These are phyloP conservation scores for Myripristis jacobus DNA, from an alignment of 2,797 vertebrate genomes.

Conservation along the genomic window DNA sequence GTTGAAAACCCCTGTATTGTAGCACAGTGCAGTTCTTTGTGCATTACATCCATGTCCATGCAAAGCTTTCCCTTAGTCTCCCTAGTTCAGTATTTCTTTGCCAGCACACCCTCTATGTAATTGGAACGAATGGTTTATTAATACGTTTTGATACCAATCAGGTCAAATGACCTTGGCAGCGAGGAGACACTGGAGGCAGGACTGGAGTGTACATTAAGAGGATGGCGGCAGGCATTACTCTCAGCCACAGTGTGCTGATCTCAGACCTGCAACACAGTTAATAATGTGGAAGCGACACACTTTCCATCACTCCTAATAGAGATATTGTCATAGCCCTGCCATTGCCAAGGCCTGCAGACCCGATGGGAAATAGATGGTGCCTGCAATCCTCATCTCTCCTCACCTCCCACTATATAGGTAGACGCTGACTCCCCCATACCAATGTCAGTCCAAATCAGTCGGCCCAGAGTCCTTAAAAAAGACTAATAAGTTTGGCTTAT, in stretches of 20 bases:
- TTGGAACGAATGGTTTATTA: slow-evolving; percentile 78
- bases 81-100: slow-evolving; percentile 46
- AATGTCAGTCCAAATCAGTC: slow-evolving; percentile 7
- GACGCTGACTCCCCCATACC: slow-evolving; percentile 17
- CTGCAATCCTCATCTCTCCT: slow-evolving; percentile 59
- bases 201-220: slow-evolving; percentile 63
- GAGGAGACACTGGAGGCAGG: slow-evolving; percentile 49
- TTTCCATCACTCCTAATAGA: slow-evolving; percentile 83
- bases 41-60: slow-evolving; percentile 7
- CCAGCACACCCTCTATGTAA: slow-evolving; percentile 56
- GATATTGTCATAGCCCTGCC: slow-evolving; percentile 76
- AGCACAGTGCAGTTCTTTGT: slow-evolving; percentile 3
- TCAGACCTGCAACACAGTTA: slow-evolving; percentile 72
- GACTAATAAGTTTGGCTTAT: too few relatives aligned
- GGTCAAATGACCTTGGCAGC: slow-evolving; percentile 75
- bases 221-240: slow-evolving; percentile 69
- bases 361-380: slow-evolving; percentile 65
- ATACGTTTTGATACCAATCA: slow-evolving; percentile 74
- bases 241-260: slow-evolving; percentile 56
- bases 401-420: not conserved
- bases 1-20: too few relatives aligned
- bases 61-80: slow-evolving; percentile 33
- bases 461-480: too few relatives aligned
- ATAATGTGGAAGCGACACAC: slow-evolving; percentile 74
- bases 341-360: slow-evolving; percentile 61